These are phyloP conservation scores for Steinernema carpocapsae DNA, from an alignment of 2,888 invertebrate genomes.

Conservation along the genomic window DNA sequence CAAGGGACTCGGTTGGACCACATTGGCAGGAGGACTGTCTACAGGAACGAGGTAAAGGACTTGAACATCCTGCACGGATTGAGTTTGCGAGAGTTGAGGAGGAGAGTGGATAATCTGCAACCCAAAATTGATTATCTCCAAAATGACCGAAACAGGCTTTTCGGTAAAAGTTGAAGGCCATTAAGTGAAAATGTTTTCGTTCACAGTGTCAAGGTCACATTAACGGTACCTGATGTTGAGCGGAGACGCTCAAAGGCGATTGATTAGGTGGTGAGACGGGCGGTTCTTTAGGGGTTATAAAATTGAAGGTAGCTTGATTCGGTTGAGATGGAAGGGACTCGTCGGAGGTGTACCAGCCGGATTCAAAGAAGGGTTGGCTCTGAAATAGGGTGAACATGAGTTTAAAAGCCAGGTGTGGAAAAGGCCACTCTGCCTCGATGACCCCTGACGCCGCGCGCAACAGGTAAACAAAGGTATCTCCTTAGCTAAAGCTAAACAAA, in stretches of 20 bases:
- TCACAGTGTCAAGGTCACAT: no score
- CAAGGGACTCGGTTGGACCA: neutral
- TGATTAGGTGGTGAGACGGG: neutral
- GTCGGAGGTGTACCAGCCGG: conserved; percentile 4
- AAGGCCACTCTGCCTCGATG: no score
- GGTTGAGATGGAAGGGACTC: neutral
- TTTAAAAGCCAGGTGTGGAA: no score
- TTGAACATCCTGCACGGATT: conserved; percentile 7
- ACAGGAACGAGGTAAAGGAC: conserved; percentile 22
- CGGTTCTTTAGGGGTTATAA: neutral
- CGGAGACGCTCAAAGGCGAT: conserved; percentile 1
- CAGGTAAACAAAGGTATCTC: no score
- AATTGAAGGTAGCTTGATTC: neutral
- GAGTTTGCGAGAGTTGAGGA: neutral
- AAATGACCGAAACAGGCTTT: neutral
- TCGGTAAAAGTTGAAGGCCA: conserved; percentile 20
- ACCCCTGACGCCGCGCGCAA: no score
- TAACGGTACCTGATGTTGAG: neutral
- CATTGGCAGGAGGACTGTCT: neutral
- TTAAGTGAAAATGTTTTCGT: neutral
- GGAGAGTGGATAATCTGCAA: neutral
- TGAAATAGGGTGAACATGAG: neutral
- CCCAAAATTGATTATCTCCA: neutral
- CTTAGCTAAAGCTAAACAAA: no score
- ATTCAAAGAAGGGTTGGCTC: conserved; percentile 26